Evolutionary conservation across 2,888 invertebrate genomes (phyloP).

Genomic region (Polyommatus iphigenia): DNA sequence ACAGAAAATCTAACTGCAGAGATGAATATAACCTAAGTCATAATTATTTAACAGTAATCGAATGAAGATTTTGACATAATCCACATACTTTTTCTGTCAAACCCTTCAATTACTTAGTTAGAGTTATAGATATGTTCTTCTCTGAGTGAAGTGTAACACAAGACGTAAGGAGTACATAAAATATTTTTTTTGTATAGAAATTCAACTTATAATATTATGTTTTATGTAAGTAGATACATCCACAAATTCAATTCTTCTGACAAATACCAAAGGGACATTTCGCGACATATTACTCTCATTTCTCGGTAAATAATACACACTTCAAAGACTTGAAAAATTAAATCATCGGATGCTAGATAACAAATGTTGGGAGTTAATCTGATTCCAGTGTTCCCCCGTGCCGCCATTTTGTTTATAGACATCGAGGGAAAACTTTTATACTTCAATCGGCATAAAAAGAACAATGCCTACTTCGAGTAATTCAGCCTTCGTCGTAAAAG

Average conservation of each 20-base stretch:
- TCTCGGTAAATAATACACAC: background rate
- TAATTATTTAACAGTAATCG: too few relatives aligned
- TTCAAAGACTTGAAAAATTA: conserved; percentile 15
- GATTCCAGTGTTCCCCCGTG: conserved; percentile 5
- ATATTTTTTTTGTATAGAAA: too few relatives aligned
- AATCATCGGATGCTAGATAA: conserved; percentile 13
- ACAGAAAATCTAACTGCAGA: too few relatives aligned
- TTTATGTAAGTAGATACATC: background rate
- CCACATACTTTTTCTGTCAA: too few relatives aligned
- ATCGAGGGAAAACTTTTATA: conserved; percentile 20
- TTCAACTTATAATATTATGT: background rate
- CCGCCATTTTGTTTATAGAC: conserved; percentile 18
- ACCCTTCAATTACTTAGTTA: too few relatives aligned
- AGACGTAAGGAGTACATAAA: too few relatives aligned
- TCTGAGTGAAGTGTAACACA: background rate
- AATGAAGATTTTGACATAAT: too few relatives aligned
- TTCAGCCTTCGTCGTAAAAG: conserved; percentile 1
- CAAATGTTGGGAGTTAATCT: conserved; percentile 3
- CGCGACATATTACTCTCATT: background rate
- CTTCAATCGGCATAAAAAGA: conserved; percentile 21
- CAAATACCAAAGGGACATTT: background rate
- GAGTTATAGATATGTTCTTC: too few relatives aligned
- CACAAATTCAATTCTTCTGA: background rate
- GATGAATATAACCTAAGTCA: too few relatives aligned
- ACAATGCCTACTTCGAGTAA: conserved; percentile 11